Evolutionary conservation across 2,888 invertebrate species (phyloP).

Genomic region (Keiferia lycopersicella): DNA sequence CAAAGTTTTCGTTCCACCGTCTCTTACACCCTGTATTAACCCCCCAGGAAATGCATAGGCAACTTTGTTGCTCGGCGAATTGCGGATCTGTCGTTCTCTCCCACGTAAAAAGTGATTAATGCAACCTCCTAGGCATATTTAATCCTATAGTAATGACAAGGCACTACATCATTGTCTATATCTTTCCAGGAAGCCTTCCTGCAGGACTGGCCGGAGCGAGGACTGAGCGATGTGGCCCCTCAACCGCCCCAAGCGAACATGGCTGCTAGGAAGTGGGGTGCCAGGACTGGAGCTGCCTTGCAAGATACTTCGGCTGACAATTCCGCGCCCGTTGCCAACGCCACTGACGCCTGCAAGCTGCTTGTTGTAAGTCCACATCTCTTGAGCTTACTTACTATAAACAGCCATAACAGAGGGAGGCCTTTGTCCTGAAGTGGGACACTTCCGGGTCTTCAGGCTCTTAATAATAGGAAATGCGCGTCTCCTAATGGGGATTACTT

Average conservation of each 20-base stretch:
- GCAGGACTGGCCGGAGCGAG: conserved; percentile 63
- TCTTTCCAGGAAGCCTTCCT: conserved; percentile 65
- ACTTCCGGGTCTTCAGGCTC: too few relatives aligned
- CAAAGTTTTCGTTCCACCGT: too few relatives aligned
- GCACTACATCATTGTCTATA: not conserved
- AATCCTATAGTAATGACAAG: too few relatives aligned
- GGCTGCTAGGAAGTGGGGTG: conserved; percentile 67
- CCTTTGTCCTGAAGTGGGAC: not conserved
- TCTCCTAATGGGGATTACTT: too few relatives aligned
- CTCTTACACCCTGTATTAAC: too few relatives aligned
- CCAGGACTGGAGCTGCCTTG: conserved; percentile 57
- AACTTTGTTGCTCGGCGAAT: too few relatives aligned
- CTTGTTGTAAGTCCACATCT: conserved; percentile 26
- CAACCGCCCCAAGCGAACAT: conserved; percentile 44
- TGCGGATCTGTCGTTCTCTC: too few relatives aligned
- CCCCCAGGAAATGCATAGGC: too few relatives aligned
- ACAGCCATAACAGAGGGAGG: not conserved
- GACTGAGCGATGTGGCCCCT: conserved; percentile 50
- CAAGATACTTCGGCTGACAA: conserved; percentile 67
- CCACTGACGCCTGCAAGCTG: conserved; percentile 70
- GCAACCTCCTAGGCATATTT: too few relatives aligned
- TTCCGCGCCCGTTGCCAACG: conserved; percentile 56
- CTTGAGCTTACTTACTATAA: not conserved
- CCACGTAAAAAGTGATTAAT: too few relatives aligned
- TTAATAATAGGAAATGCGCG: too few relatives aligned